Evolutionary conservation across 1,140 invertebrate genomes (phyloP).

Genomic region (Cardiocondyla obscurior): DNA sequence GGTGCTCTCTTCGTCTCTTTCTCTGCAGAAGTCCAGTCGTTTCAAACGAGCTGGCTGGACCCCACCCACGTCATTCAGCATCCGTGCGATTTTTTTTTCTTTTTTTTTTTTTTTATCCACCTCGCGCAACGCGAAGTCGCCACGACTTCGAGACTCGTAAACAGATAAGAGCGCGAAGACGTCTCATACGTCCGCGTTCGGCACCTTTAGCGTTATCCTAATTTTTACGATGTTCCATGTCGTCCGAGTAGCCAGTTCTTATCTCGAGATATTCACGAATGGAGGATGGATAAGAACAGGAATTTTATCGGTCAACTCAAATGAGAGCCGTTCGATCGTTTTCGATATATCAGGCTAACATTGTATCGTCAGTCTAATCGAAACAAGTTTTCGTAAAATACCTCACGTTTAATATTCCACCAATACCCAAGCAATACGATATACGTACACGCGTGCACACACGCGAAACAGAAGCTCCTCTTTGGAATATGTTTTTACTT

Average conservation of each 20-base stretch:
- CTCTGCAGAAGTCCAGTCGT: not conserved
- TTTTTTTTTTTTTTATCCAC: conserved; percentile 20
- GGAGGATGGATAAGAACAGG: not conserved
- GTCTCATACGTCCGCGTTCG: conserved; percentile 34
- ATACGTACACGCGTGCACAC: not conserved
- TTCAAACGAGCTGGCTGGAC: conserved; percentile 11
- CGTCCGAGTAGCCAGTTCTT: conserved; percentile 1
- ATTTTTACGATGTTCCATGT: conserved; percentile 52
- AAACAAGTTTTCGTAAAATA: conserved; percentile 21
- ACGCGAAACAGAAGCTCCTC: not conserved
- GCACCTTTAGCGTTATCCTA: conserved; percentile 32
- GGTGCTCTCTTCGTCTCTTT: conserved; percentile 16
- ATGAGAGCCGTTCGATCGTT: not conserved
- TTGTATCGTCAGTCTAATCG: not conserved
- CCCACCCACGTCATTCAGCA: conserved; percentile 15
- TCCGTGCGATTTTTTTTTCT: conserved; percentile 40
- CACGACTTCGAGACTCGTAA: conserved; percentile 38
- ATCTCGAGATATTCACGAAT: not conserved
- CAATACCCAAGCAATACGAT: not conserved
- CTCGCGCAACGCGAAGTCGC: not conserved
- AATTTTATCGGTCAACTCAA: conserved; percentile 32
- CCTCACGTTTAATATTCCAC: not conserved
- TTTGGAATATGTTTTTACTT: conserved; percentile 2
- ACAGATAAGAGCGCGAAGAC: conserved; percentile 51
- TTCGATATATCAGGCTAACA: not conserved